phyloP scores from a whole-genome alignment of 2,888 invertebrate genomes.

The Malacosoma neustria region DNA sequence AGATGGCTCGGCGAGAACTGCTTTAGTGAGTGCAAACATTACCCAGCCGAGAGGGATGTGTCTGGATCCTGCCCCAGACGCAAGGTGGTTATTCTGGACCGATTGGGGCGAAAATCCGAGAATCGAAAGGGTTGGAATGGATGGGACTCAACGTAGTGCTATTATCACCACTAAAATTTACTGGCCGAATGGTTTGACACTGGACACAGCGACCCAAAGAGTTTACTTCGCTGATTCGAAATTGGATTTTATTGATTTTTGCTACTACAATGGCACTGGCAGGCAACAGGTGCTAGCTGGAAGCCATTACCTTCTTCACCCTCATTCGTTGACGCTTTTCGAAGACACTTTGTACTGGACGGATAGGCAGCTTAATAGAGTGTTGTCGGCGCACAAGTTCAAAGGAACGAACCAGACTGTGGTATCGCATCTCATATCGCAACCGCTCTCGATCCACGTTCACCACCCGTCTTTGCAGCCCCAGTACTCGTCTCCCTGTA shows the following conservation, averaged over 20 bases:
- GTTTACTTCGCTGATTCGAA: slow-evolving; percentile 99
- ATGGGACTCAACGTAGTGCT: slow-evolving; percentile 88
- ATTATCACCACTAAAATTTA: slow-evolving; percentile 96
- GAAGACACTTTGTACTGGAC: slow-evolving; percentile 99
- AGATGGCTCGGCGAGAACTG: slow-evolving; percentile 87
- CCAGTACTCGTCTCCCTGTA: slow-evolving; percentile 84
- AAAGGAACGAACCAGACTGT: slow-evolving; percentile 94
- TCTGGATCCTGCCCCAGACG: slow-evolving; percentile 92
- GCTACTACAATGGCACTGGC: slow-evolving; percentile 95
- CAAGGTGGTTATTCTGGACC: slow-evolving; percentile 96
- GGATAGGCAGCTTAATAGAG: slow-evolving; percentile 93
- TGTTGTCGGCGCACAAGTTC: slow-evolving; percentile 93
- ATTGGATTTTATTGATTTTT: slow-evolving; percentile 97
- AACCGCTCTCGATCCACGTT: slow-evolving; percentile 95
- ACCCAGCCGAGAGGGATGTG: slow-evolving; percentile 98
- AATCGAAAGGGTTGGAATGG: slow-evolving; percentile 97
- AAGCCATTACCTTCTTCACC: slow-evolving; percentile 94
- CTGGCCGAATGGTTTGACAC: slow-evolving; percentile 98
- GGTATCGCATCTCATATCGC: slow-evolving; percentile 94
- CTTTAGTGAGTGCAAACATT: slow-evolving; percentile 93
- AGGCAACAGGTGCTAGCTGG: slow-evolving; percentile 91
- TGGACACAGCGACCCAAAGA: slow-evolving; percentile 93
- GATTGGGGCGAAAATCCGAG: slow-evolving; percentile 99
- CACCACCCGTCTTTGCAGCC: slow-evolving; percentile 97
- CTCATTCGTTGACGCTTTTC: slow-evolving; percentile 95